Conservation (phyloP, 2,113 vertebrate species). For the Emydocephalus ijimae region DNA sequence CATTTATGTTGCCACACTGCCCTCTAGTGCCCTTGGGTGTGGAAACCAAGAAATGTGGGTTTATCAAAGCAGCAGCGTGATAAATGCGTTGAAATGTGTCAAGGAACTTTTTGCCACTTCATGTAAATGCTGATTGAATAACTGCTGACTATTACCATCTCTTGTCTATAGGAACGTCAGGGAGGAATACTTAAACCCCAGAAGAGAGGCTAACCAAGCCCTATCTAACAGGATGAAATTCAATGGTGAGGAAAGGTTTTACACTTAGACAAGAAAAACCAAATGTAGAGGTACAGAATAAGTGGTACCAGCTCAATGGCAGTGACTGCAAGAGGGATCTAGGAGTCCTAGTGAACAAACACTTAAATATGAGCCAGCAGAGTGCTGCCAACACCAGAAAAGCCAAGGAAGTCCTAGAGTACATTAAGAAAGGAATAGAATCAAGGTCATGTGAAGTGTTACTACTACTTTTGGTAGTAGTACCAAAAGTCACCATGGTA, state of each 20-base stretch:
- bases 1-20: slow-evolving; percentile 25
- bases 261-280: neutral
- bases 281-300: neutral
- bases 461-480: neutral
- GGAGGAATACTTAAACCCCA: neutral
- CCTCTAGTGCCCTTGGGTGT: slow-evolving; percentile 49
- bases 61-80: neutral
- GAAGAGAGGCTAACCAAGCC: neutral
- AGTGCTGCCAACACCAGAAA: neutral
- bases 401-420: neutral
- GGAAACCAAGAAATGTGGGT: neutral
- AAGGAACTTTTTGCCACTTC: neutral
- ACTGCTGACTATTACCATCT: neutral
- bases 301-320: neutral
- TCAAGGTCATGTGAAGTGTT: neutral
- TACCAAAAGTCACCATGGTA: too few relatives aligned
- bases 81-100: neutral
- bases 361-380: neutral
- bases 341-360: neutral
- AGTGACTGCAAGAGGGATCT: neutral
- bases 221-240: neutral
- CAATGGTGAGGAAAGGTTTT: neutral
- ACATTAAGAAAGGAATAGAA: neutral
- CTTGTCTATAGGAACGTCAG: neutral
- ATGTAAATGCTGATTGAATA: neutral